These are phyloP conservation scores for Lasioglossum marginatum DNA, from an alignment of 2,888 invertebrate genomes.

Conservation along the genomic window DNA sequence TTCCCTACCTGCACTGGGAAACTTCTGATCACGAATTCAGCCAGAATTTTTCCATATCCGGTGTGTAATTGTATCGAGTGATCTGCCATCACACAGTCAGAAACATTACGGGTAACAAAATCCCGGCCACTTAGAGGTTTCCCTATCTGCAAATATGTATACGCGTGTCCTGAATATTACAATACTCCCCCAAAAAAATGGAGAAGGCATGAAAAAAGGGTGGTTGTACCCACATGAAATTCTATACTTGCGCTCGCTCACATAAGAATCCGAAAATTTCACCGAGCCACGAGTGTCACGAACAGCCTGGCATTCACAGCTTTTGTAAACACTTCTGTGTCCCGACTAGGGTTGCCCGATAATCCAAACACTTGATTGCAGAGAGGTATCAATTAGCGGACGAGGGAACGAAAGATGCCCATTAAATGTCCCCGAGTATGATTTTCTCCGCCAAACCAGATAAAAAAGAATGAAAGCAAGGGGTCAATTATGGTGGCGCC, in stretches of 20 bases:
- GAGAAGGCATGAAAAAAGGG: constrained; percentile 30
- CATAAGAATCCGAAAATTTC: constrained; percentile 57
- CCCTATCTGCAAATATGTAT: constrained; percentile 39
- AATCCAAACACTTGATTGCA: constrained; percentile 83
- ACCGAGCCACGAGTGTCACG: constrained; percentile 72
- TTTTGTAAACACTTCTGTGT: constrained; percentile 77
- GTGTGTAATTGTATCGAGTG: background rate
- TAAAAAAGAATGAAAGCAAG: background rate
- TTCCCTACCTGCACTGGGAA: background rate
- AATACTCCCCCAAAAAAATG: constrained; percentile 55
- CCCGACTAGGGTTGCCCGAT: constrained; percentile 62
- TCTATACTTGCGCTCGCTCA: constrained; percentile 61
- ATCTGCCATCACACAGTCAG: background rate
- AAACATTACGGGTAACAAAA: constrained; percentile 51
- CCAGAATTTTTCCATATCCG: background rate
- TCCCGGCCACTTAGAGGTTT: background rate
- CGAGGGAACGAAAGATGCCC: constrained; percentile 48
- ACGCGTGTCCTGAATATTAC: constrained; percentile 61
- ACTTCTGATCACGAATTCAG: background rate
- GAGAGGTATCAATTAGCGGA: constrained; percentile 83
- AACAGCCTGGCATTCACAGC: constrained; percentile 80
- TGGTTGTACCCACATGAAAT: constrained; percentile 66
- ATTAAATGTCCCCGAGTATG: constrained; percentile 56
- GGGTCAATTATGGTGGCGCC: background rate
- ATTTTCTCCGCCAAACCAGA: constrained; percentile 20